These are phyloP conservation scores for Sinentomon sp. DNA, from an alignment of 2,888 invertebrate species.

Conservation along the genomic window DNA sequence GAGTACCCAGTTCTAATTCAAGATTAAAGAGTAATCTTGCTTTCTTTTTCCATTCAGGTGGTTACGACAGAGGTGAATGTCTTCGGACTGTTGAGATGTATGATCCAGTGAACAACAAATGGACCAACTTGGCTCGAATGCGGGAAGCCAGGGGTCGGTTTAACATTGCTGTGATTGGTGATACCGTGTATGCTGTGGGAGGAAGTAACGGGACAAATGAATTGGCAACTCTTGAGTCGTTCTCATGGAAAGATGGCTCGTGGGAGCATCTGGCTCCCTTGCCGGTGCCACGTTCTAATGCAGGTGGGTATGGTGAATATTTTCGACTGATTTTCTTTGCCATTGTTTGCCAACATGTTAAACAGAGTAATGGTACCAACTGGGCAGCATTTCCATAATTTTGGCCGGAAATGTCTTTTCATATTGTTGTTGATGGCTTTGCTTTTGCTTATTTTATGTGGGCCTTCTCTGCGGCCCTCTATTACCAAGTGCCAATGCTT, in stretches of 20 bases:
- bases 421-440: too few species aligned
- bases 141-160: conserved; percentile 45
- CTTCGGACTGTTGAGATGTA: conserved; percentile 45
- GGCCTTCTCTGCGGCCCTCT: too few species aligned
- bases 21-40: too few species aligned
- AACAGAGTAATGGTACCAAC: too few species aligned
- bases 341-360: too few species aligned
- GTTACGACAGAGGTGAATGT: conserved; percentile 61
- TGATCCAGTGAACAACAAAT: conserved; percentile 35
- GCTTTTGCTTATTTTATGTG: too few species aligned
- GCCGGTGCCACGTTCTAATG: conserved; percentile 35
- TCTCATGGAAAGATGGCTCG: conserved; percentile 23
- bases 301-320: conserved; percentile 25
- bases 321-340: too few species aligned
- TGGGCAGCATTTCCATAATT: too few species aligned
- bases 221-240: conserved; percentile 38
- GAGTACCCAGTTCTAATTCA: too few species aligned
- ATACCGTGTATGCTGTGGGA: conserved; percentile 44
- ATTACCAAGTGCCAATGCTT: too few species aligned
- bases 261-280: conserved; percentile 28
- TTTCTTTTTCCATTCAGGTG: too few species aligned
- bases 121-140: conserved; percentile 41
- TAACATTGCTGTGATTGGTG: conserved; percentile 37
- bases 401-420: too few species aligned
- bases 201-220: conserved; percentile 61